phyloP scores from a whole-genome alignment of 2,113 vertebrate species.

The Drymodes brunneopygia region DNA sequence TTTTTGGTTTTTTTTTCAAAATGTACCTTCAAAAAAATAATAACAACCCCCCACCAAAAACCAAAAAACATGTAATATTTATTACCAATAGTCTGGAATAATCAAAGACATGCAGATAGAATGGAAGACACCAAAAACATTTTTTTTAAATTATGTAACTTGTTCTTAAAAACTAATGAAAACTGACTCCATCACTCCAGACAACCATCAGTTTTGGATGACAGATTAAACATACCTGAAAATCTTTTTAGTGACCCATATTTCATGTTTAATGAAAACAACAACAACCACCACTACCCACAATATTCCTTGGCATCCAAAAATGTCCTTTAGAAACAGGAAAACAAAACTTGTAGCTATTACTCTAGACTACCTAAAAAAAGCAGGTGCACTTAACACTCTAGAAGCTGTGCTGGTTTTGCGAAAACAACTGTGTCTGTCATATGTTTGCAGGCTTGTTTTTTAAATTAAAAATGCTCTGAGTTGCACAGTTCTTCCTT shows the following conservation, averaged over 20 bases:
- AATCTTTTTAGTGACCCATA: not conserved
- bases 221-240: not conserved
- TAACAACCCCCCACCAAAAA: not conserved
- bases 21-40: not conserved
- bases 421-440: not conserved
- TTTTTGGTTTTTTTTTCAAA: not conserved
- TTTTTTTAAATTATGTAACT: not conserved
- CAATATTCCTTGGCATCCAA: not conserved
- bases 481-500: not conserved
- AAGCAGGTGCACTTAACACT: not conserved
- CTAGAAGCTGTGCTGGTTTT: not conserved
- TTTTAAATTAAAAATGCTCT: not conserved
- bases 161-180: not conserved
- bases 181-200: not conserved
- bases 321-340: not conserved
- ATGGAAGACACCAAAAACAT: fast-evolving
- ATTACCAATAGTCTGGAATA: not conserved
- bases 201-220: not conserved
- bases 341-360: not conserved
- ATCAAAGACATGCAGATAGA: not conserved
- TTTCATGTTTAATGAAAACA: not conserved
- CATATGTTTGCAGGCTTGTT: not conserved
- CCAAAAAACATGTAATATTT: fast-evolving
- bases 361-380: not conserved
- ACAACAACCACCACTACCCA: not conserved